Base-by-base conservation (phyloP, 2,888 invertebrate species). In the Perdita meconis region DNA sequence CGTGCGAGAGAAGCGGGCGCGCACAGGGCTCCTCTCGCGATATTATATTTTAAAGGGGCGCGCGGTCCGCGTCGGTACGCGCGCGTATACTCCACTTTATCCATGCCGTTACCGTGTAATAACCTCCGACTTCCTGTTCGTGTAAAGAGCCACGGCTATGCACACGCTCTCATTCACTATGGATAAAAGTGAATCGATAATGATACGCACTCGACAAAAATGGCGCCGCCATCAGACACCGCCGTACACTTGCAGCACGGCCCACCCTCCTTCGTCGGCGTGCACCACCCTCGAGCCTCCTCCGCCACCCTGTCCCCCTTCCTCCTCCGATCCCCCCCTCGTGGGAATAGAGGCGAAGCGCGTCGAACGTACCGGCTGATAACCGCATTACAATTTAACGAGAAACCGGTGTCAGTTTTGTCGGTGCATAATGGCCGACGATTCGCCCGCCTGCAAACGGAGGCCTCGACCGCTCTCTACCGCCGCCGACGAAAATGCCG, bases 151-250 rank as follows among this genome's bases (percentile, higher is more conserved):
- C 65, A 64, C 47, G 47, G 69, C 66, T 74, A 67, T 68, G 74
- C 66, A 67, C 78, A 66, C 78, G 69, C 80, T 74, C 82, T 74
- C 82, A 78, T 82, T 82, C 84, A 56, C 82, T 76, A 83, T 82
- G 78, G 80, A 83, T 86, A 86, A 86, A 86, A 87, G 83, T 86
- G 85, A 89, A 89, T 89, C 89, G 87, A 90, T 90, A 90, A 89
- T 89, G 86, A 89, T 89, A 89, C 89, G 89, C 90, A 86, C 87
- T 86, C 86, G 83, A 85, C 76, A 86, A 89, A 89, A 89, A 89
- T 88, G 88, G 86, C 81, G 85, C 61, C 81, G 65, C 72, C 82
- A 82, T 80, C 73, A 71, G 74, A 53, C 74, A 75, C 51, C 56
- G 36, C 80, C 53, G 50, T 6, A 40, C 67, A 59, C 70, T 66